Percentiles rank a stretch among this genome's conserved stretches.
Conservation (phyloP, 2,113 vertebrate genomes). For the Semicossyphus pulcher region DNA sequence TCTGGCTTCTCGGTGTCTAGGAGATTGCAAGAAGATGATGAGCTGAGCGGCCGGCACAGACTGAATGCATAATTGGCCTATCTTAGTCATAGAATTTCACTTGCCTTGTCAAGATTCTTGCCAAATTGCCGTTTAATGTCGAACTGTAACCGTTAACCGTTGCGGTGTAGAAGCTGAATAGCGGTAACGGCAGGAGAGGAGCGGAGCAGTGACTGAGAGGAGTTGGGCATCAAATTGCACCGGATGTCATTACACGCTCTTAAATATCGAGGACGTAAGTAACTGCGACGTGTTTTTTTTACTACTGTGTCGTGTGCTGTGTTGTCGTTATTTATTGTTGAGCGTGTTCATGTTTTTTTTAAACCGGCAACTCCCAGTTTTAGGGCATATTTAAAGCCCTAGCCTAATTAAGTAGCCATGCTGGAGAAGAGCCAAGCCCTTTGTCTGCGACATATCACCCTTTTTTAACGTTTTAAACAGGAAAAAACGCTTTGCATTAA, state of each 20-base stretch:
- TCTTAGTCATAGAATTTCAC: constrained; percentile 50
- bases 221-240: constrained; percentile 71
- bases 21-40: constrained; percentile 69
- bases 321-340: neutral
- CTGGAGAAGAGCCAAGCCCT: constrained; percentile 17
- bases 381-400: neutral
- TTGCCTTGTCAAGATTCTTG: constrained; percentile 74
- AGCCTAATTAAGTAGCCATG: neutral
- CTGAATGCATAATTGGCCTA: constrained; percentile 61
- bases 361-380: neutral
- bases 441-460: neutral
- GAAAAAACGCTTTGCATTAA: neutral
- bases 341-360: neutral
- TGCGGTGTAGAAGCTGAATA: constrained; percentile 29
- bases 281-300: neutral
- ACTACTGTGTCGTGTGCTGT: neutral
- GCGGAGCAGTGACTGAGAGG: constrained; percentile 33
- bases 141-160: constrained; percentile 32
- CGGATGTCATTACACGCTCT: constrained; percentile 80
- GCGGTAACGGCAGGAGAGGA: constrained; percentile 23
- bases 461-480: neutral
- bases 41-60: constrained; percentile 63
- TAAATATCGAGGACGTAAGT: constrained; percentile 75
- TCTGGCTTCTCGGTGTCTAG: constrained; percentile 45
- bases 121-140: constrained; percentile 73